Evolutionary conservation across 2,797 vertebrate genomes (phyloP).

Genomic region (Cygnus olor): DNA sequence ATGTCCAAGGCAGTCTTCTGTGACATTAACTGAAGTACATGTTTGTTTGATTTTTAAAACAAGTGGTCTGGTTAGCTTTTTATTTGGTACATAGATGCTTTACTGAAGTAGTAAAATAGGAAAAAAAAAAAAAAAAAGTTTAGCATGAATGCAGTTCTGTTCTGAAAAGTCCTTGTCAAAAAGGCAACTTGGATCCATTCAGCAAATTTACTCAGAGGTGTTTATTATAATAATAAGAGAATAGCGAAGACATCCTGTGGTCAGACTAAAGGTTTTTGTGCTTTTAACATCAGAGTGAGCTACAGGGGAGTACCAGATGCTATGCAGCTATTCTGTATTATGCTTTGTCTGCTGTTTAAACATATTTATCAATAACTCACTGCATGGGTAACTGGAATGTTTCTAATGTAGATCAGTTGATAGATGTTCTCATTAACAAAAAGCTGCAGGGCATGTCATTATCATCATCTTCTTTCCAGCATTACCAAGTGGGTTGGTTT

Average conservation of each 20-base stretch:
- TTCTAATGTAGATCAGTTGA: background rate
- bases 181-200: background rate
- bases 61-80: background rate
- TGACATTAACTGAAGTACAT: background rate
- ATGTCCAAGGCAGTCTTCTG: background rate
- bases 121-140: background rate
- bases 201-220: background rate
- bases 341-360: background rate
- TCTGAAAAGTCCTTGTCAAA: background rate
- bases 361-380: background rate
- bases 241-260: background rate
- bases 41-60: background rate
- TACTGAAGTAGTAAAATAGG: background rate
- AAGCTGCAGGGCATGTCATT: constrained; percentile 9
- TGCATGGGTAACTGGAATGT: background rate
- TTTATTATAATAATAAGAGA: background rate
- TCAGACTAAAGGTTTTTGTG: background rate
- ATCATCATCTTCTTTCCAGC: background rate
- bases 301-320: background rate
- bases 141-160: background rate
- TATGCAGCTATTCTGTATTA: background rate
- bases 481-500: background rate
- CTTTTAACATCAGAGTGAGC: background rate
- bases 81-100: background rate
- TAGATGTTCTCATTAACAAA: constrained; percentile 21